phyloP scores from a whole-genome alignment of 2,888 invertebrate species.

The Siphlonurus alternatus region DNA sequence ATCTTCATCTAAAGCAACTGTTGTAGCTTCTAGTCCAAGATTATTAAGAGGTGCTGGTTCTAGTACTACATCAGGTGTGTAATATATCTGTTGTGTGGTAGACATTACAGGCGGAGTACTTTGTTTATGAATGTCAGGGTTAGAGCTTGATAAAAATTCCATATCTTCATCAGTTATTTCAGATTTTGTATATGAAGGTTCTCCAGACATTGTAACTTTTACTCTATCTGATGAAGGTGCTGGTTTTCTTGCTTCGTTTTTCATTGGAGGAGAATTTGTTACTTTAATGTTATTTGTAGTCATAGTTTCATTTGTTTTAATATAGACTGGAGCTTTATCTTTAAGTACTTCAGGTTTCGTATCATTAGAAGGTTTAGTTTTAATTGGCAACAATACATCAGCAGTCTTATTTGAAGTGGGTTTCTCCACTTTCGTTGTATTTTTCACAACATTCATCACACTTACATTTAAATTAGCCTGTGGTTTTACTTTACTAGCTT shows the following conservation, averaged over 20 bases:
- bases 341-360: too few relatives aligned
- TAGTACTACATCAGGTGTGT: neutral
- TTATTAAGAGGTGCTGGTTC: slow-evolving; percentile 13
- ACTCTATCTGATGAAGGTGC: neutral
- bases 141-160: neutral
- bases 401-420: too few relatives aligned
- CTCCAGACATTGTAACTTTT: too few relatives aligned
- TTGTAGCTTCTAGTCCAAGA: slow-evolving; percentile 43
- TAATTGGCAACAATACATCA: too few relatives aligned
- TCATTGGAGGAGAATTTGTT: neutral
- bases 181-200: too few relatives aligned
- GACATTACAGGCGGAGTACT: neutral
- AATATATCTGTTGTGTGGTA: neutral
- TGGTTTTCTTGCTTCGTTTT: neutral
- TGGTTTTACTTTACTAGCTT: too few relatives aligned
- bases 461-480: too few relatives aligned
- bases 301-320: too few relatives aligned
- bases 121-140: neutral
- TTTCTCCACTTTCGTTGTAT: too few relatives aligned
- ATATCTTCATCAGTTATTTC: neutral
- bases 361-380: too few relatives aligned
- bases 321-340: too few relatives aligned
- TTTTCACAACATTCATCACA: too few relatives aligned
- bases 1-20: slow-evolving; percentile 51
- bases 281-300: neutral